These are phyloP conservation scores for Epiblema foenella DNA, from an alignment of 2,888 invertebrate genomes.

Conservation along the genomic window DNA sequence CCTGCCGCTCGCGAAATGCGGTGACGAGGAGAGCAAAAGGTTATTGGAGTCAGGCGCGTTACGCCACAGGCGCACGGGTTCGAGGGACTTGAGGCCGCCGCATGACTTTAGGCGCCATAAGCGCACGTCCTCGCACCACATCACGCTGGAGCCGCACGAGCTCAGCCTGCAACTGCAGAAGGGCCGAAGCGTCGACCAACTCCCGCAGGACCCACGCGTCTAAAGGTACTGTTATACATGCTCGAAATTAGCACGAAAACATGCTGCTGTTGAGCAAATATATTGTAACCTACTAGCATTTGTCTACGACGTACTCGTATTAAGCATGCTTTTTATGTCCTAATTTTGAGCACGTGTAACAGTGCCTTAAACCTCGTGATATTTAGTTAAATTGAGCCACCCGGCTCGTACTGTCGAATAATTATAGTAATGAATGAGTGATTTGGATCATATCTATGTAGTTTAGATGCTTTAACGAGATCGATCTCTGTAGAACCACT, in stretches of 20 bases:
- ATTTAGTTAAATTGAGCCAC: constrained; percentile 57
- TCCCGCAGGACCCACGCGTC: constrained; percentile 63
- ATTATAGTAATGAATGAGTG: constrained; percentile 65
- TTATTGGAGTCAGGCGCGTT: constrained; percentile 76
- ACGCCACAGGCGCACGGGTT: constrained; percentile 86
- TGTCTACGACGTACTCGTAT: too few species aligned
- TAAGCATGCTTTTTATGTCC: too few species aligned
- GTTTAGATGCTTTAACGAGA: constrained; percentile 64
- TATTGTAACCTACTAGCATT: too few species aligned
- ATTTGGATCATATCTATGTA: constrained; percentile 79
- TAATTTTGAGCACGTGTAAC: too few species aligned
- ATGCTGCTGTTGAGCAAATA: too few species aligned
- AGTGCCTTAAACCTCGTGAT: constrained; percentile 46
- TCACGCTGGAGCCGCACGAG: constrained; percentile 75
- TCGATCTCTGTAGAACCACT: constrained; percentile 49
- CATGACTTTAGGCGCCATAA: constrained; percentile 73
- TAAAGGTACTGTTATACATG: too few species aligned
- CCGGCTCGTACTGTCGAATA: constrained; percentile 34
- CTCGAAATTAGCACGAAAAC: too few species aligned
- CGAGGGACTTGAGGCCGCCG: constrained; percentile 77
- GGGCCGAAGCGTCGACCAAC: constrained; percentile 77
- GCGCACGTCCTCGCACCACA: constrained; percentile 80
- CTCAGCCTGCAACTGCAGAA: constrained; percentile 69
- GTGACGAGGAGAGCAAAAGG: constrained; percentile 79
- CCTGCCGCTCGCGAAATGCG: constrained; percentile 69